Evolutionary conservation across 2,797 vertebrate genomes (phyloP).

Genomic region (Silurus aristotelis): DNA sequence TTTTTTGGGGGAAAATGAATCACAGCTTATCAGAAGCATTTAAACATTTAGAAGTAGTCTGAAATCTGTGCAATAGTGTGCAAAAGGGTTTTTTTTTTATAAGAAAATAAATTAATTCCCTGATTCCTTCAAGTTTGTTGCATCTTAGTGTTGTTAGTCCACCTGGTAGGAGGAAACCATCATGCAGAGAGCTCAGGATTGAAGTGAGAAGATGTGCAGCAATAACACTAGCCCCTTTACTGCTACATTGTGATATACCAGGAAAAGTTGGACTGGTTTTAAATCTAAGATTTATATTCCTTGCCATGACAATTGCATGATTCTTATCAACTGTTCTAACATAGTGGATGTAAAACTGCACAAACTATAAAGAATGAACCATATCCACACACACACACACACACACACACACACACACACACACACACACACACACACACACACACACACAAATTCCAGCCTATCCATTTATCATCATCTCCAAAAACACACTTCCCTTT

Average conservation of each 20-base stretch:
- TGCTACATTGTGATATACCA: background rate
- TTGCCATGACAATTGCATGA: background rate
- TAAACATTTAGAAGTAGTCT: no score
- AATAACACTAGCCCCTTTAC: no score
- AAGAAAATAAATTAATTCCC: no score
- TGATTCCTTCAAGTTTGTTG: no score
- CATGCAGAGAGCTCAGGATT: no score
- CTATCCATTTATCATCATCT: background rate
- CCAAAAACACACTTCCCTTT: slow-evolving; percentile 13
- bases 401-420: background rate
- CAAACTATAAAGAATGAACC: background rate
- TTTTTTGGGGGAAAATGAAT: no score
- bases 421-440: background rate
- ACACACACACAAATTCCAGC: background rate
- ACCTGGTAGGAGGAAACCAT: no score
- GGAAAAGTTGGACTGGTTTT: background rate
- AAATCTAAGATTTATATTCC: background rate
- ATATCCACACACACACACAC: background rate
- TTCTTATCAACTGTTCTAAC: background rate
- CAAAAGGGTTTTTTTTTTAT: no score
- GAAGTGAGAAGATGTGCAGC: no score
- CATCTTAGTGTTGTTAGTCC: no score
- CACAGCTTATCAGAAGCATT: no score
- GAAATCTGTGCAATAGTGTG: no score
- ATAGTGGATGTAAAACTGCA: background rate